phyloP scores from a whole-genome alignment of 64 coral and sea anemone genomes.

The Stichodactyla mertensii region DNA sequence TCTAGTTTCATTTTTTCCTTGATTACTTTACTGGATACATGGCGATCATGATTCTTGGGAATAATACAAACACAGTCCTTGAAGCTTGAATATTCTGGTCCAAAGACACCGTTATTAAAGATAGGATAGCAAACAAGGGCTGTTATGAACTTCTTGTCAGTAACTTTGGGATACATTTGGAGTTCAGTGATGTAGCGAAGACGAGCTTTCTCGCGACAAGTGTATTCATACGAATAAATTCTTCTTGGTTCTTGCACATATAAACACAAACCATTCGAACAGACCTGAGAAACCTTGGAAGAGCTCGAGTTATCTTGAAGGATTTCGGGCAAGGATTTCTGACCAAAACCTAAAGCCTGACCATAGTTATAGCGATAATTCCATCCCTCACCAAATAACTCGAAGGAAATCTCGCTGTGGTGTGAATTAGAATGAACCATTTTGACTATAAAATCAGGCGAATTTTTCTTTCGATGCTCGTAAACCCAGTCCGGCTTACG shows the following conservation, averaged over 20 bases:
- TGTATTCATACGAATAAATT: neutral
- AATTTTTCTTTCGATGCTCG: neutral
- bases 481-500: no score
- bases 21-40: neutral
- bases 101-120: slow-evolving; percentile 1
- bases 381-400: neutral
- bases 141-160: neutral
- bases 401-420: neutral
- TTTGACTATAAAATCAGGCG: neutral
- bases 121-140: neutral
- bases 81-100: neutral
- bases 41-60: neutral
- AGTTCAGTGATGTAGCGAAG: slow-evolving; percentile 2
- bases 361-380: neutral
- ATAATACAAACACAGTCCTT: neutral
- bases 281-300: neutral
- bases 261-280: neutral
- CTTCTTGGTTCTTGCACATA: neutral
- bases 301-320: no score
- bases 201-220: neutral
- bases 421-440: neutral
- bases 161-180: neutral
- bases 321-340: neutral
- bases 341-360: neutral
- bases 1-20: slow-evolving; percentile 6